Percentiles rank a stretch among this genome's conserved stretches.
phyloP scores from a whole-genome alignment of 2,797 vertebrate species.

The Sebastes melanostomus region DNA sequence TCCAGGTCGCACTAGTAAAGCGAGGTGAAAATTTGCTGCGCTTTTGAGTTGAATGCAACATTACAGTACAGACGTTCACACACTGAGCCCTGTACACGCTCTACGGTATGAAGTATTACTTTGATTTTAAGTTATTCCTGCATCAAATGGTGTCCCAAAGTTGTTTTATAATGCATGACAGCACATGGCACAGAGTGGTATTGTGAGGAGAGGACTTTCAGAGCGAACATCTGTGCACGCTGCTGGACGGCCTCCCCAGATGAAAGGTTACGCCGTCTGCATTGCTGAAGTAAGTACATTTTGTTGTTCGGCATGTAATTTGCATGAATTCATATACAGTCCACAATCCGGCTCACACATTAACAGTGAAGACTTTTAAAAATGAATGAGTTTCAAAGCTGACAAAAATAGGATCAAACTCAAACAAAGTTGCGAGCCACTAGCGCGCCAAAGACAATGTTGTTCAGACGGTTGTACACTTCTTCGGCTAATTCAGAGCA shows the following conservation, averaged over 20 bases:
- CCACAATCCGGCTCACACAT: background rate
- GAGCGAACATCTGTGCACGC: background rate
- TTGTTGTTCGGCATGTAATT: slow-evolving; percentile 51
- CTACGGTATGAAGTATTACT: background rate
- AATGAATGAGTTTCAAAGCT: slow-evolving; percentile 26
- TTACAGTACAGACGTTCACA: background rate
- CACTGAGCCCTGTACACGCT: background rate
- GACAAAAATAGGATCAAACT: slow-evolving; percentile 26
- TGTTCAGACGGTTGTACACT: slow-evolving; percentile 2
- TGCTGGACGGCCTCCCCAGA: slow-evolving; percentile 12
- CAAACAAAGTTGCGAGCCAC: background rate
- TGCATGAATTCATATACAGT: slow-evolving; percentile 32
- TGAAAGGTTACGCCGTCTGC: background rate
- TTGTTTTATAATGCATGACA: slow-evolving; percentile 15
- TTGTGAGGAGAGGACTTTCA: background rate
- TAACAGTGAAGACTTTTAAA: slow-evolving; percentile 20
- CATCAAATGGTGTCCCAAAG: slow-evolving; percentile 5
- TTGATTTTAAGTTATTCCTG: slow-evolving; percentile 4
- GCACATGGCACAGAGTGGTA: background rate
- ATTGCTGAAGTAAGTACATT: slow-evolving; percentile 32
- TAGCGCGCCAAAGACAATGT: background rate
- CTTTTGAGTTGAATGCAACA: too few relatives aligned
- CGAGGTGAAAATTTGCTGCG: too few relatives aligned
- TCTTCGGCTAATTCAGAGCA: slow-evolving; percentile 18
- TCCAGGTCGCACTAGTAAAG: rapidly evolving